Evolutionary conservation across 2,888 invertebrate genomes (phyloP).

Genomic region (Deilephila elpenor): DNA sequence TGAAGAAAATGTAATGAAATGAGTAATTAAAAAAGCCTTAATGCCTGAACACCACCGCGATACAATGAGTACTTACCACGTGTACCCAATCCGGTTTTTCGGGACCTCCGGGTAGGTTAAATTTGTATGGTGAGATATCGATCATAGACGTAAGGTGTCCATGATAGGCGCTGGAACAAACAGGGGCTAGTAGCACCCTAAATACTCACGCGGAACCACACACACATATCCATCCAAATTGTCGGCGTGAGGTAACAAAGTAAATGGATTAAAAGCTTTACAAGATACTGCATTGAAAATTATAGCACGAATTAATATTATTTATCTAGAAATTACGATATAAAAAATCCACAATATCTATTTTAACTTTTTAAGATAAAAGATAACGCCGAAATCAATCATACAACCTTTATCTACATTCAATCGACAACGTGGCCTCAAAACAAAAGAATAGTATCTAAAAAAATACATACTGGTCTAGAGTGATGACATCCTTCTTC

Average conservation of each 20-base stretch:
- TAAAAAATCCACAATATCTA: not conserved
- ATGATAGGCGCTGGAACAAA: conserved; percentile 97
- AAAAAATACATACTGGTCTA: conserved; percentile 95
- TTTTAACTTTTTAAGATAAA: not conserved
- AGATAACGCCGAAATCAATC: not conserved
- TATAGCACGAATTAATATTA: too few species aligned
- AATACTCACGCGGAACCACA: conserved; percentile 51
- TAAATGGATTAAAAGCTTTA: too few species aligned
- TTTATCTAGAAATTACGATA: too few species aligned
- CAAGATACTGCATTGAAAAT: too few species aligned
- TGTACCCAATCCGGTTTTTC: conserved; percentile 94
- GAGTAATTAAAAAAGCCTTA: too few species aligned
- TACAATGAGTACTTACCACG: conserved; percentile 87
- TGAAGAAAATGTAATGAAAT: too few species aligned
- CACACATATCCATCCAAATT: conserved; percentile 22
- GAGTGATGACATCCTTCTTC: conserved; percentile 94
- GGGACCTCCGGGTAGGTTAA: conserved; percentile 93
- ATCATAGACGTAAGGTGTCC: conserved; percentile 98
- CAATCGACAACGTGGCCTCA: not conserved
- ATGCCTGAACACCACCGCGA: conserved; percentile 11
- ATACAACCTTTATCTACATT: not conserved
- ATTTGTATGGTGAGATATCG: conserved; percentile 99
- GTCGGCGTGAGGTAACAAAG: not conserved
- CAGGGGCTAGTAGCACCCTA: conserved; percentile 83
- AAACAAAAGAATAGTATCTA: conserved; percentile 19